These are phyloP conservation scores for Heliornis fulica DNA, from an alignment of 2,113 vertebrate genomes.

Conservation along the genomic window DNA sequence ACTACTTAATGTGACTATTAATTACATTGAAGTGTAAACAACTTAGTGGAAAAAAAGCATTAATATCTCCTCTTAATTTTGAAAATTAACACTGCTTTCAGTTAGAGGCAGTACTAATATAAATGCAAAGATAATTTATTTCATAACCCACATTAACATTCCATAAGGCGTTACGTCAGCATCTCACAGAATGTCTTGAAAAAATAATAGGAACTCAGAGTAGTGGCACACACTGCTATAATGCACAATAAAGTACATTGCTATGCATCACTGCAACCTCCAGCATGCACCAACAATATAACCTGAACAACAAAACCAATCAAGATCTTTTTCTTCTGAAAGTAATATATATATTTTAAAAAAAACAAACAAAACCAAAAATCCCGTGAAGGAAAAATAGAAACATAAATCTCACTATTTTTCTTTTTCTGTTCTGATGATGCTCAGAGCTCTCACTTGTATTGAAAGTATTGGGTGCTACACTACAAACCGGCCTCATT, in stretches of 20 bases:
- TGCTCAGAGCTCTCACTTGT: not conserved
- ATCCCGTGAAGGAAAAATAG: not conserved
- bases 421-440: not conserved
- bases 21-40: not conserved
- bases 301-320: not conserved
- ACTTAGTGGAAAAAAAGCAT: not conserved
- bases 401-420: not conserved
- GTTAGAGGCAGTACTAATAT: not conserved
- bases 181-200: not conserved
- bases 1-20: not conserved
- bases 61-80: not conserved
- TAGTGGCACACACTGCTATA: not conserved
- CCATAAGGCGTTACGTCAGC: not conserved
- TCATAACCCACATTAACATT: not conserved
- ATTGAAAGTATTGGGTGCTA: not conserved
- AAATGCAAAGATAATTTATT: not conserved
- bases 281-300: not conserved
- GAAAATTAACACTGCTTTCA: not conserved
- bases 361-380: not conserved
- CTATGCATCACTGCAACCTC: not conserved
- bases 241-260: not conserved
- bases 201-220: not conserved
- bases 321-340: not conserved
- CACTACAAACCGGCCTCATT: accelerated
- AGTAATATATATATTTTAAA: not conserved